Evolutionary conservation across 2,888 invertebrate species (phyloP).

Genomic region (Pollenia griseotomentosa): DNA sequence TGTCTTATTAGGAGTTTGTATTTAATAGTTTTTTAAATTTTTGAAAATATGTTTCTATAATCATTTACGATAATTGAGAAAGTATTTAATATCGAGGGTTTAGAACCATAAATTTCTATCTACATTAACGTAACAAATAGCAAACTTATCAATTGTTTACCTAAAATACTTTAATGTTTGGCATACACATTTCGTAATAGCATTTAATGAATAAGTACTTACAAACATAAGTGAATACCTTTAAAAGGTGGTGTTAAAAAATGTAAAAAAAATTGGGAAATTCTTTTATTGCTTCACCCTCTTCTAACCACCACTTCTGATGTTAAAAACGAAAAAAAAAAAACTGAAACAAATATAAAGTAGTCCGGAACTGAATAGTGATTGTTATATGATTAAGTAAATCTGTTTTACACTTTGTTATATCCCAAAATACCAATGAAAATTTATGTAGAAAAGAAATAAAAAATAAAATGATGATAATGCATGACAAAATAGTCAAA

Average conservation of each 20-base stretch:
- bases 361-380: constrained; percentile 34
- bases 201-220: no score
- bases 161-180: no score
- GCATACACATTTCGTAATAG: no score
- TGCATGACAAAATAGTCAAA: constrained; percentile 10
- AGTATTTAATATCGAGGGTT: no score
- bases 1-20: constrained; percentile 3
- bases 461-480: constrained; percentile 4
- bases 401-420: constrained; percentile 55
- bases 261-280: neutral
- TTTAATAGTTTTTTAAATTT: no score
- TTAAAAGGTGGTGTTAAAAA: no score
- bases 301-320: neutral
- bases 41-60: no score
- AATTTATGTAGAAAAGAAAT: neutral
- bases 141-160: no score
- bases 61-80: no score
- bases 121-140: no score
- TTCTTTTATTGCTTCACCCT: neutral
- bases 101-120: no score
- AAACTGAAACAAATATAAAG: constrained; percentile 5
- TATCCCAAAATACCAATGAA: constrained; percentile 14
- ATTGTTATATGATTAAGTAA: constrained; percentile 67
- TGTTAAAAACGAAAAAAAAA: neutral
- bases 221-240: no score